Evolutionary conservation across 1,140 invertebrate genomes (phyloP).

Genomic region (Bombyx mori): DNA sequence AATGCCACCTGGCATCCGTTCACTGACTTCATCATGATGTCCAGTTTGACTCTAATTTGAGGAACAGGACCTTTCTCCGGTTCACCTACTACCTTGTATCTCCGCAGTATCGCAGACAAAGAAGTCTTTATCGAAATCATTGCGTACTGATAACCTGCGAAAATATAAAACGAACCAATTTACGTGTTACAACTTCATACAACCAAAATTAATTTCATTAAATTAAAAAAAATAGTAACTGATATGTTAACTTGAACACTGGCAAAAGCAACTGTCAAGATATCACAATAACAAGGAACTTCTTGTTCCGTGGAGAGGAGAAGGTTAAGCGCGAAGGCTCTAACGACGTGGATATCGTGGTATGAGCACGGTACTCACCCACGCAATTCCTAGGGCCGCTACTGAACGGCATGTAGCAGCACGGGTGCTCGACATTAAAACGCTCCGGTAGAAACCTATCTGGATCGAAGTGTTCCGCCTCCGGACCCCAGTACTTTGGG

Average conservation of each 20-base stretch:
- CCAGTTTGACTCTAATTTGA: conserved; percentile 27
- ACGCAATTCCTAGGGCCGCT: conserved; percentile 76
- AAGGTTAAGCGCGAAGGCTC: too few species aligned
- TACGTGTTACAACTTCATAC: too few species aligned
- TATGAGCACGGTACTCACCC: conserved; percentile 36
- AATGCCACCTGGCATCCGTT: conserved; percentile 23
- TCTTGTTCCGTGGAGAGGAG: too few species aligned
- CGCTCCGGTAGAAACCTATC: conserved; percentile 76
- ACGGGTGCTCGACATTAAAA: conserved; percentile 56
- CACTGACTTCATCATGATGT: conserved; percentile 33
- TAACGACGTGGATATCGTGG: too few species aligned
- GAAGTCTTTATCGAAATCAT: conserved; percentile 56
- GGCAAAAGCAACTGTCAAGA: too few species aligned
- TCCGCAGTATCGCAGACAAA: conserved; percentile 24
- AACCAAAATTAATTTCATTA: too few species aligned
- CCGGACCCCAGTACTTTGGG: conserved; percentile 70
- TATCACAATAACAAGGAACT: too few species aligned
- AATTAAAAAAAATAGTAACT: too few species aligned
- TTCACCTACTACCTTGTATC: conserved; percentile 28
- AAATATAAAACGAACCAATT: neutral
- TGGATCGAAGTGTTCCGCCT: conserved; percentile 79
- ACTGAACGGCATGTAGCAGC: conserved; percentile 75
- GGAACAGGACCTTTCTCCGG: conserved; percentile 16
- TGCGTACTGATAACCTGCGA: conserved; percentile 60
- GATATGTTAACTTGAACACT: too few species aligned